These are phyloP conservation scores for Himalopsyche japonica DNA, from an alignment of 2,888 invertebrate genomes.

Conservation along the genomic window DNA sequence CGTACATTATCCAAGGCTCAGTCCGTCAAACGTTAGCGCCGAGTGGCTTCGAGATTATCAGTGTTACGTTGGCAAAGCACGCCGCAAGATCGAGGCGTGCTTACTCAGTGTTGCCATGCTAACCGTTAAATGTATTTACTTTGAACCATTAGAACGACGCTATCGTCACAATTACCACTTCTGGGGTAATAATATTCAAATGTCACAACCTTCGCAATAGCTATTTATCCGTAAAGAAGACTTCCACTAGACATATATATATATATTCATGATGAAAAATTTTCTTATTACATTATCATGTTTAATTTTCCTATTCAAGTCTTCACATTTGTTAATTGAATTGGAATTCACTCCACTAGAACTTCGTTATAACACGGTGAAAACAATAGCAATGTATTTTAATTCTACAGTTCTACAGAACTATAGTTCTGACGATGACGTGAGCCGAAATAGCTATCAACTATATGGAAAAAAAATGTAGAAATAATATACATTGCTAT, in stretches of 20 bases:
- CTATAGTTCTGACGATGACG: too few species aligned
- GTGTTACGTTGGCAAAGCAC: background rate
- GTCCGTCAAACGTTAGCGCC: conserved; percentile 26
- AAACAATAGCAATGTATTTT: too few species aligned
- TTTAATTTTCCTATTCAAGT: background rate
- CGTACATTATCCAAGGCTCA: conserved; percentile 26
- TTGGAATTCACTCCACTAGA: too few species aligned
- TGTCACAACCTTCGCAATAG: background rate
- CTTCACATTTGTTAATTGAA: too few species aligned
- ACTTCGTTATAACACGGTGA: too few species aligned
- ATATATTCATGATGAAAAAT: background rate
- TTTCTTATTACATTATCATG: background rate
- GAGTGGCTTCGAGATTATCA: conserved; percentile 15
- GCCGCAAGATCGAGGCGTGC: conserved; percentile 3
- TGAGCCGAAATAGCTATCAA: too few species aligned
- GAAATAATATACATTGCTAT: too few species aligned
- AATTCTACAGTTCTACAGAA: too few species aligned
- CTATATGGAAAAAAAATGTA: too few species aligned
- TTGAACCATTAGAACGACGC: background rate
- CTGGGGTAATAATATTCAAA: background rate
- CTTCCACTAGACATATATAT: background rate
- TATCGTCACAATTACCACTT: background rate
- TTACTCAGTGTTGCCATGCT: conserved; percentile 6
- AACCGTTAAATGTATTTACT: conserved; percentile 21
- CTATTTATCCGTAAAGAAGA: background rate